Evolutionary conservation across 2,797 vertebrate species (phyloP).

Genomic region (Aphelocoma californica): DNA sequence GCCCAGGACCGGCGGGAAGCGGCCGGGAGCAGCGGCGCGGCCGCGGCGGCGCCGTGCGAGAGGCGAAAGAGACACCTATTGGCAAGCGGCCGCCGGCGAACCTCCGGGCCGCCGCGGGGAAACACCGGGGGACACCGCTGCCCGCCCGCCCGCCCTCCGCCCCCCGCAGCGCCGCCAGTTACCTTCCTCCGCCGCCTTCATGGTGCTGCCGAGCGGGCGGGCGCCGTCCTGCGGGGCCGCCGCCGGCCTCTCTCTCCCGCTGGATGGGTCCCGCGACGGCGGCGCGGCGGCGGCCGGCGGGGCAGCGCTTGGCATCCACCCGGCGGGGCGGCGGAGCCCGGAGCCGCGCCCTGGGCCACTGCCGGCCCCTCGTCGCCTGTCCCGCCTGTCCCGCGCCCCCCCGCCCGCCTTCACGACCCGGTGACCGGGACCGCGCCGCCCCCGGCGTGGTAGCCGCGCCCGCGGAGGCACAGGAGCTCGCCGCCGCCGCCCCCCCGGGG

Average conservation of each 20-base stretch:
- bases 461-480: background rate
- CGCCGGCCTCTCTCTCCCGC: constrained; percentile 71
- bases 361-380: background rate
- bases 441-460: background rate
- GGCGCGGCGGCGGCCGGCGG: constrained; percentile 75
- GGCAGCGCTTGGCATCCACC: constrained; percentile 78
- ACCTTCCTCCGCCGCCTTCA: constrained; percentile 98
- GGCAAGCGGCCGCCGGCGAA: constrained; percentile 54
- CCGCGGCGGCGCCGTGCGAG: constrained; percentile 11
- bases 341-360: background rate
- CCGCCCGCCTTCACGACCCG: background rate
- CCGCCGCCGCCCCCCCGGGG: constrained; percentile 15
- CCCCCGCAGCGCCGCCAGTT: constrained; percentile 30
- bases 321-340: constrained; percentile 25
- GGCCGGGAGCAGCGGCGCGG: background rate
- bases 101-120: constrained; percentile 55
- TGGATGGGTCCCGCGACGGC: constrained; percentile 75
- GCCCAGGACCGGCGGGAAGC: background rate
- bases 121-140: constrained; percentile 66
- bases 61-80: constrained; percentile 74
- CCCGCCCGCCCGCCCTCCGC: background rate
- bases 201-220: constrained; percentile 75
- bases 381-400: background rate
- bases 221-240: constrained; percentile 71
- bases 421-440: background rate